Conservation (phyloP, 2,113 vertebrate genomes). For the Poeciliopsis turrubarensis region DNA sequence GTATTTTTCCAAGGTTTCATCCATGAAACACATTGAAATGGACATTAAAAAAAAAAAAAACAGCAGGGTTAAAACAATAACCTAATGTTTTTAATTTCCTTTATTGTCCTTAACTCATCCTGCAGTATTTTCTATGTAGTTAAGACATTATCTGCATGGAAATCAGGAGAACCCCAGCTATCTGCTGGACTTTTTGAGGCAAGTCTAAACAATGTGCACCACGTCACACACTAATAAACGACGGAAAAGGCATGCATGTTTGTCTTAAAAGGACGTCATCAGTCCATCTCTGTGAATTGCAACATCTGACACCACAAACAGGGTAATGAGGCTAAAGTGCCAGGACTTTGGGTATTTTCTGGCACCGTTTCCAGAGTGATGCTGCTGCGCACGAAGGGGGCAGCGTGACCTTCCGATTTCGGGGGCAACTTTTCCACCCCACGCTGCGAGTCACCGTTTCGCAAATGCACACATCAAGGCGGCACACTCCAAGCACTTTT, state of each 20-base stretch:
- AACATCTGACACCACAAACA: constrained; percentile 35
- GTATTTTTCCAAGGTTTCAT: too few relatives aligned
- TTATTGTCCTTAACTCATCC: neutral
- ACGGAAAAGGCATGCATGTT: constrained; percentile 5
- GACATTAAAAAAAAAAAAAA: too few relatives aligned
- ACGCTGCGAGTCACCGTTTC: constrained; percentile 9
- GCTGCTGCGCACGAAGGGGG: constrained; percentile 44
- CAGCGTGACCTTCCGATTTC: constrained; percentile 48
- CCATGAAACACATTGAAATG: too few relatives aligned
- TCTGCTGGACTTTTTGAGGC: constrained; percentile 2
- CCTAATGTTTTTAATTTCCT: too few relatives aligned
- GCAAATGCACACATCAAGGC: neutral
- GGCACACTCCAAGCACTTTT: constrained; percentile 22
- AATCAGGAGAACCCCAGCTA: constrained; percentile 17
- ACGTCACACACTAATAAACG: neutral
- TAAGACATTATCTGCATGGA: constrained; percentile 50
- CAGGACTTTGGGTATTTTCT: constrained; percentile 31
- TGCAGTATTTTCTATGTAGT: constrained; percentile 8
- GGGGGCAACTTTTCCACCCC: constrained; percentile 62
- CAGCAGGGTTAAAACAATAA: too few relatives aligned
- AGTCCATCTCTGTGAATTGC: constrained; percentile 12
- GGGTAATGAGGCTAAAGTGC: neutral
- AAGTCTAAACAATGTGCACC: neutral
- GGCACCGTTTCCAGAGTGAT: constrained; percentile 39
- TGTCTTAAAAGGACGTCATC: constrained; percentile 5